Percentiles rank a stretch among this genome's conserved stretches.
Evolutionary conservation across 2,113 vertebrate genomes (phyloP).

Genomic region (Shinisaurus crocodilurus): DNA sequence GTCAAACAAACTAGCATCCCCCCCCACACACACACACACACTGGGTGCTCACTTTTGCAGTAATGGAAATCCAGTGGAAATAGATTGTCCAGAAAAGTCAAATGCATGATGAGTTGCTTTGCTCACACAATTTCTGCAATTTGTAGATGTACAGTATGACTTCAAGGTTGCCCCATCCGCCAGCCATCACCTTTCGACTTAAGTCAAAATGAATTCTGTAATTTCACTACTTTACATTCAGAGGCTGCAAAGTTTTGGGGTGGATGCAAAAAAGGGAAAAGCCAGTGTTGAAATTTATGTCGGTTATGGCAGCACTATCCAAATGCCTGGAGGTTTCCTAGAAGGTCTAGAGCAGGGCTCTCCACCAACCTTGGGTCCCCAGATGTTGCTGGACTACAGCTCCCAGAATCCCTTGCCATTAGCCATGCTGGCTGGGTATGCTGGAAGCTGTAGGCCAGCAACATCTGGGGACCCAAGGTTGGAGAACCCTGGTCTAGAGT

Average conservation of each 20-base stretch:
- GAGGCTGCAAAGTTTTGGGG: neutral
- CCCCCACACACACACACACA: neutral
- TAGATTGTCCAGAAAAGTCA: neutral
- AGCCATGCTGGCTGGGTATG: too few species aligned
- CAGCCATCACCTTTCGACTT: neutral
- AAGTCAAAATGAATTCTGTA: neutral
- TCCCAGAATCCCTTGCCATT: too few species aligned
- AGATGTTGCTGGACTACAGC: too few species aligned
- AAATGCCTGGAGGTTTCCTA: neutral
- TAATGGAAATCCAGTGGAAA: neutral
- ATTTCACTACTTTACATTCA: neutral
- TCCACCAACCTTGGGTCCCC: too few species aligned
- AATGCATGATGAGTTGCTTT: neutral
- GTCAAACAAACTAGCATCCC: neutral
- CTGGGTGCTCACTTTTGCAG: neutral
- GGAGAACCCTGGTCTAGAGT: too few species aligned
- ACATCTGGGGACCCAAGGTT: too few species aligned
- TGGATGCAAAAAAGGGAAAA: neutral
- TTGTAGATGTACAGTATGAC: neutral
- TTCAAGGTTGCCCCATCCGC: neutral
- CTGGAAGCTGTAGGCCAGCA: too few species aligned
- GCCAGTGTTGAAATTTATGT: neutral
- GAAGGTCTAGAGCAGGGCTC: neutral
- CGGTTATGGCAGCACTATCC: neutral
- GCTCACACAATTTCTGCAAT: too few species aligned